Base-by-base conservation (phyloP, 1,140 invertebrate species). In the Apis dorsata region DNA sequence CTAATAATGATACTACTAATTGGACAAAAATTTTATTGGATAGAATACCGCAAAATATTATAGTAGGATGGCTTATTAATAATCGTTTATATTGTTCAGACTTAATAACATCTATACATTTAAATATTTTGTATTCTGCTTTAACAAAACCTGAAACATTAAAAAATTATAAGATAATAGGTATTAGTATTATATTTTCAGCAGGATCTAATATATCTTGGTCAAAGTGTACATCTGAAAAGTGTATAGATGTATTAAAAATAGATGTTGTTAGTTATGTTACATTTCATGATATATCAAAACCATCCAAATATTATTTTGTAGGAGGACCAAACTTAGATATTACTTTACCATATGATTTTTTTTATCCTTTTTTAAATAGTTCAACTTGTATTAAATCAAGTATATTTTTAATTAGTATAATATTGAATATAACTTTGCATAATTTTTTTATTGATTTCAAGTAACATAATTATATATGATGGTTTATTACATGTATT, bases 281-380 rank as follows among this genome's bases (percentile, higher is more conserved):
- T 0, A 93, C 91, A 51, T 97, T 96, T 91, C 93, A 95, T 44
- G 96, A 96, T 88, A 91, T 95, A 17, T 95, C 95, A 0, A 92
- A 89, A 24, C 92, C 94, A 15, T 93, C 95, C 1, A 92, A 93
- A 28, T 94, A 93, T 65, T 92, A 94, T 71, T 95, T 95, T 87
- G 95, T 95, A 34, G 94, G 95, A 79, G 94, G 95, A 44, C 95
- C 96, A 59, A 94, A 95, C 69, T 93, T 96, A 78, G 94, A 96
- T 80, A 93, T 96, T 60, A 95, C 94, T 89, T 92, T 97, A 17
- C 96, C 96, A 5, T 93, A 95, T 75, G 96, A 97, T 90, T 97
- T 97, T 90, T 97, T 96, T 90, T 96, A 97, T 91, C 96, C 96
- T 53, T 96, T 97, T 75, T 81, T 93, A 55, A 92, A 87, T 84